Evolutionary conservation across 2,888 invertebrate species (phyloP).

Genomic region (Cosmorhoe ocellata): DNA sequence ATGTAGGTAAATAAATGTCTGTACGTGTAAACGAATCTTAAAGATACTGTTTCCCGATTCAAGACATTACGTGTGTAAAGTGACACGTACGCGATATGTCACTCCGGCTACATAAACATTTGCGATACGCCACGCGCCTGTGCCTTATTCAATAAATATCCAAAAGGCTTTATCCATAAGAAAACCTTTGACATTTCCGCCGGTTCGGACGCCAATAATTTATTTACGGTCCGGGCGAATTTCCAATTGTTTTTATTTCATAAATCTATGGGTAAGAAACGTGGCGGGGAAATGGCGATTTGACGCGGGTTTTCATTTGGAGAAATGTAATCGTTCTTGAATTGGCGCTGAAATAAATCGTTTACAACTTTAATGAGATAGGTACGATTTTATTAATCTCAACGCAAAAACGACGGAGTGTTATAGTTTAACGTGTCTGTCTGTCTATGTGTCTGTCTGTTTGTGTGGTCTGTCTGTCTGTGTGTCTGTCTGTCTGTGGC

Average conservation of each 20-base stretch:
- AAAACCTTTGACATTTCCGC: constrained; percentile 15
- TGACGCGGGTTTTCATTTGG: neutral
- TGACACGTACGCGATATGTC: constrained; percentile 4
- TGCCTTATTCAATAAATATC: constrained; percentile 13
- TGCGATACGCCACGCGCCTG: neutral
- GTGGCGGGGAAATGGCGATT: neutral
- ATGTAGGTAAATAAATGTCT: too few relatives aligned
- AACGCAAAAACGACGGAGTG: too few relatives aligned
- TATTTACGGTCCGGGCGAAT: constrained; percentile 15
- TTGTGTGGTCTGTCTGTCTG: too few relatives aligned
- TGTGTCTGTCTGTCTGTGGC: too few relatives aligned
- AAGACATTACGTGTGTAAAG: constrained; percentile 2
- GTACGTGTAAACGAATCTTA: too few relatives aligned
- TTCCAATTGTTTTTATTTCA: constrained; percentile 23
- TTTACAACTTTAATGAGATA: too few relatives aligned
- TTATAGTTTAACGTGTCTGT: too few relatives aligned
- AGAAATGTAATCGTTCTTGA: too few relatives aligned
- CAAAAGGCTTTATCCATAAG: neutral
- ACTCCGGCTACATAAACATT: constrained; percentile 8
- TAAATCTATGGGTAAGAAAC: constrained; percentile 18
- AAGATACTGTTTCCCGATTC: too few relatives aligned
- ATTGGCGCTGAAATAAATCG: too few relatives aligned
- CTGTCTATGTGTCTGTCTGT: too few relatives aligned
- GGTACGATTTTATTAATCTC: too few relatives aligned
- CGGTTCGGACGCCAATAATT: constrained; percentile 15